Evolutionary conservation across 1,140 invertebrate genomes (phyloP).

Genomic region (Danaus plexippus): DNA sequence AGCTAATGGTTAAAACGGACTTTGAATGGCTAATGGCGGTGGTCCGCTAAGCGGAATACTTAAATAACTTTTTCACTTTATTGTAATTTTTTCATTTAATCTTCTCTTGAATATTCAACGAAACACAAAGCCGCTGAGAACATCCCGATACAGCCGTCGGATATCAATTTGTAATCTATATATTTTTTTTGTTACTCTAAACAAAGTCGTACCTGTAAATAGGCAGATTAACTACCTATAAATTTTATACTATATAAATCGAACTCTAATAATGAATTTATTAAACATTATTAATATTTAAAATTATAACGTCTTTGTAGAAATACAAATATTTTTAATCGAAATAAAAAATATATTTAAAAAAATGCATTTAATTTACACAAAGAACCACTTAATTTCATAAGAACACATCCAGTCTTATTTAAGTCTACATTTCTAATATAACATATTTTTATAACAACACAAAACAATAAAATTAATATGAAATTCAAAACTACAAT

Average conservation of each 20-base stretch:
- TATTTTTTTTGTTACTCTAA: no score
- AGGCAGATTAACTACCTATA: no score
- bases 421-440: no score
- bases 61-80: conserved; percentile 60
- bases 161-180: no score
- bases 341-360: no score
- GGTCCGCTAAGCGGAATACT: conserved; percentile 47
- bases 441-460: no score
- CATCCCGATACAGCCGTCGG: conserved; percentile 6
- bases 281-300: background rate
- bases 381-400: no score
- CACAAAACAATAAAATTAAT: no score
- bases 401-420: no score
- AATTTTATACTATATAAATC: no score
- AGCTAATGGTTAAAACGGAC: conserved; percentile 51
- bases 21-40: conserved; percentile 50
- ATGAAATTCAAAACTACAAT: conserved; percentile 1
- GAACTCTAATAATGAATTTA: conserved; percentile 1
- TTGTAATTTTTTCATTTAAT: conserved; percentile 60
- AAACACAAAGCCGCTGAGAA: conserved; percentile 25
- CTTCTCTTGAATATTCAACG: conserved; percentile 54
- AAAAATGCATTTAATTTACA: no score
- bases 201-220: no score
- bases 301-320: background rate
- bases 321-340: background rate